Conservation (phyloP, 2,113 vertebrate genomes). For the Catharus bicknelli region DNA sequence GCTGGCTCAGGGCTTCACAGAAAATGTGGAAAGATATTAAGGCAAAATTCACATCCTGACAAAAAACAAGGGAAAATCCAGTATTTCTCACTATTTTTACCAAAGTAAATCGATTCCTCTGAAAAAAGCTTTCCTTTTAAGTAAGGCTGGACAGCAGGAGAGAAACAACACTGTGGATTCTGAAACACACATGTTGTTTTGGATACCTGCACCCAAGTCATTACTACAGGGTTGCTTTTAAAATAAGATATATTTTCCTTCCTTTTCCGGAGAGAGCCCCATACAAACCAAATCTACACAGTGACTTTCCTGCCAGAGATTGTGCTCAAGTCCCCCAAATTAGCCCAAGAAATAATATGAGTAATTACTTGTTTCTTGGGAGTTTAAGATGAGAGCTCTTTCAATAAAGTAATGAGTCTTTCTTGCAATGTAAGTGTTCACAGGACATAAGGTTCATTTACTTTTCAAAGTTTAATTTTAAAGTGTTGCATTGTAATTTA, state of each 20-base stretch:
- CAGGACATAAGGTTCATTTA: background rate
- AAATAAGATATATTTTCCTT: background rate
- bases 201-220: background rate
- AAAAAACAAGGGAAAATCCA: background rate
- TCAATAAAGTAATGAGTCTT: background rate
- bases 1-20: background rate
- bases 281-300: background rate
- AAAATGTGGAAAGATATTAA: background rate
- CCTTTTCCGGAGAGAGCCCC: background rate
- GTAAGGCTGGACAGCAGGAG: background rate
- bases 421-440: background rate
- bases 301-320: background rate
- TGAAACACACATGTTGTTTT: rapidly evolving
- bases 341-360: background rate
- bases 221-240: background rate
- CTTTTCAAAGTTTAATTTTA: background rate
- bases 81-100: background rate
- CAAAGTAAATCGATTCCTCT: background rate
- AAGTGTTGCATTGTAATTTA: background rate
- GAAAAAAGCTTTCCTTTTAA: background rate
- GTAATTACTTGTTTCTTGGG: background rate
- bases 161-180: background rate
- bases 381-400: background rate
- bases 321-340: background rate
- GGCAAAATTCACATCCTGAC: background rate